Conservation (phyloP, 2,113 vertebrate species). For the Mastomys natalensis region DNA sequence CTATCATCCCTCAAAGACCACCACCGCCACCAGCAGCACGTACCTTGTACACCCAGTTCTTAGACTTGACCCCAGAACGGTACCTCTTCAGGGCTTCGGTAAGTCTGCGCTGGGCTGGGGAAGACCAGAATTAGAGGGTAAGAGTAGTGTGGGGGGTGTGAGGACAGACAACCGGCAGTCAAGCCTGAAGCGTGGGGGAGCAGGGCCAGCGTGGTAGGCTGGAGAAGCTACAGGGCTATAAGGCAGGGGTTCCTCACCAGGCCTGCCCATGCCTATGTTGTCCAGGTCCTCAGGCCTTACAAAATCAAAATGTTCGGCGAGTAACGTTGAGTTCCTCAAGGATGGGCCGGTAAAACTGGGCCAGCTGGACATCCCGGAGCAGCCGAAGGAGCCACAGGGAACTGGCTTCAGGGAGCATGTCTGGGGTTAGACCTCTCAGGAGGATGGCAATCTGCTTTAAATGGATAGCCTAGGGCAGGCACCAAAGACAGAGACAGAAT, state of each 20-base stretch:
- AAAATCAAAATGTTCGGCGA: constrained; percentile 91
- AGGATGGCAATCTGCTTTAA: neutral
- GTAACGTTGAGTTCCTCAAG: constrained; percentile 93
- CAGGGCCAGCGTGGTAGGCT: neutral
- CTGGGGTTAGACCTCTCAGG: neutral
- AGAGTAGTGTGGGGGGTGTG: neutral
- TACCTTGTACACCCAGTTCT: constrained; percentile 89
- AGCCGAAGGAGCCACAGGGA: constrained; percentile 91
- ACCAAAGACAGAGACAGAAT: neutral
- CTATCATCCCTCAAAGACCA: neutral
- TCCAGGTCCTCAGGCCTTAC: constrained; percentile 92
- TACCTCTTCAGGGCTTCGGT: constrained; percentile 91
- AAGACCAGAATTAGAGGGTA: constrained; percentile 32
- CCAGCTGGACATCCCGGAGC: constrained; percentile 91
- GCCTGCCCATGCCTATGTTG: constrained; percentile 92
- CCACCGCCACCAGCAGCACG: neutral
- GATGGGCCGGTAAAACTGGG: constrained; percentile 91
- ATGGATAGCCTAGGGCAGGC: neutral
- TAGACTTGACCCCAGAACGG: constrained; percentile 75
- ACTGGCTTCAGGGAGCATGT: constrained; percentile 90
- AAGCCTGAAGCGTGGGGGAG: neutral
- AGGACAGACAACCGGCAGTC: neutral
- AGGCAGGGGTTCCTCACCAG: constrained; percentile 85
- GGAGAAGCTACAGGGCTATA: constrained; percentile 48
- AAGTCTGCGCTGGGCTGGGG: constrained; percentile 91